Base-by-base conservation (phyloP, 1,140 invertebrate genomes). In the Paralvinella palmiformis region DNA sequence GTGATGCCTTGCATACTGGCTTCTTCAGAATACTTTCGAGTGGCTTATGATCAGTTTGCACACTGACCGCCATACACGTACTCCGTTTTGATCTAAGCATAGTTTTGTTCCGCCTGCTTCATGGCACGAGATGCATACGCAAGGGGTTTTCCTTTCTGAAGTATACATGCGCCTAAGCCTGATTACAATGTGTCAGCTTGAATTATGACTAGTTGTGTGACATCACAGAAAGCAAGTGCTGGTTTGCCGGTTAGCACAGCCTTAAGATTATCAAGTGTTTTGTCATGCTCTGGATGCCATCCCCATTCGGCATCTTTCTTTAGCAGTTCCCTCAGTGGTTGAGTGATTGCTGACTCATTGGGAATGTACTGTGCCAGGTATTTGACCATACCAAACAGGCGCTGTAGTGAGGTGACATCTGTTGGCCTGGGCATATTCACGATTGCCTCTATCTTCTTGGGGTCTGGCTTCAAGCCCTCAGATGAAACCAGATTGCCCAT, bases 51-150 rank as follows among this genome's bases (percentile, higher is more conserved):
- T 80, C 75, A 2, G 68, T 75, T 31, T 77, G 59, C 13, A 69
- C 60, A 29, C 48, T 66, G 6, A 69, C 45, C 32, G 31, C 33
- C 79, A 3, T 82, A 79, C 2, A 83, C 69, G 3, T 80, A 71
- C 68, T 85, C 82, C 62, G 78, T 77, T 61, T 85, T 80, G 0
- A 83, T 77, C 68, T 84, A 78, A 7, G 73, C 76, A 64, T 83
- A 83, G 41, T 82, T 82, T 37, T 69, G 20, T 69, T 85, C 78
- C 37, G 74, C 68, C 4, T 58, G 4, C 5, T 75, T 80, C 7
- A 84, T 63, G 6, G 77, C 72, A 32, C 79, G 63, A 2, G 80
- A 83, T 4, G 79, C 79, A 65, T 74, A 84, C 10, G 77, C 75
- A 32, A 84, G 71, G 1, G 76, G 77, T 69, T 71, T 71, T 76